Evolutionary conservation across 2,888 invertebrate species (phyloP), one percentile per base, ranked within the genome.

Genomic region (Drepanosiphum platanoidis): DNA sequence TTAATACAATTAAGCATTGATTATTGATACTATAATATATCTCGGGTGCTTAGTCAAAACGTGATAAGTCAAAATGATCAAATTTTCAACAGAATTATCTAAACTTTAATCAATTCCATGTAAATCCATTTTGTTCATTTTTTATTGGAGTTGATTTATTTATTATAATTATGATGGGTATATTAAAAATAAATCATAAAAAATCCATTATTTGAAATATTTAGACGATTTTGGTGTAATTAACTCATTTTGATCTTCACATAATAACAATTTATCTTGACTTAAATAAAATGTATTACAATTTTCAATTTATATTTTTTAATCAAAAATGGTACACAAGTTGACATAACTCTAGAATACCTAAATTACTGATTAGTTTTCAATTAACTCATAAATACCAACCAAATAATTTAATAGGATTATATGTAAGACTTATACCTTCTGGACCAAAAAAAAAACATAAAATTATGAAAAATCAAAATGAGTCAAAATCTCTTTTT

Each of bases 261-360:
- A n/a, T n/a, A n/a, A n/a, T n/a, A n/a, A n/a, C n/a, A 61, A 61
- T n/a, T n/a, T n/a, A n/a, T n/a, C n/a, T n/a, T n/a, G n/a, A n/a
- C n/a, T n/a, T n/a, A n/a, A n/a, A n/a, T 61, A 8, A 61, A 61
- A 61, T 61, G 61, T 61, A 61, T 61, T 61, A 18, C 61, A 61
- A 61, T 61, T 11, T 18, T 61, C 61, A 11, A 61, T 5, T 18
- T 61, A 11, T 61, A 11, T 61, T 61, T 61, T 61, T 61, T 61
- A 61, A 61, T 61, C 61, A 61, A 61, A 61, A 61, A n/a, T n/a
- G n/a, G 9, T 18, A 61, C 18, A 61, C 61, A 61, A 61, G 18
- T 61, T 61, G 61, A 61, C 61, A 61, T 61, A 18, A 61, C 61
- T 61, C 61, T 61, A 61, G 61, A 61, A 61, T 61, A 61, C 61